Evolutionary conservation across 2,113 vertebrate species (phyloP).

Genomic region (Centropus bengalensis): DNA sequence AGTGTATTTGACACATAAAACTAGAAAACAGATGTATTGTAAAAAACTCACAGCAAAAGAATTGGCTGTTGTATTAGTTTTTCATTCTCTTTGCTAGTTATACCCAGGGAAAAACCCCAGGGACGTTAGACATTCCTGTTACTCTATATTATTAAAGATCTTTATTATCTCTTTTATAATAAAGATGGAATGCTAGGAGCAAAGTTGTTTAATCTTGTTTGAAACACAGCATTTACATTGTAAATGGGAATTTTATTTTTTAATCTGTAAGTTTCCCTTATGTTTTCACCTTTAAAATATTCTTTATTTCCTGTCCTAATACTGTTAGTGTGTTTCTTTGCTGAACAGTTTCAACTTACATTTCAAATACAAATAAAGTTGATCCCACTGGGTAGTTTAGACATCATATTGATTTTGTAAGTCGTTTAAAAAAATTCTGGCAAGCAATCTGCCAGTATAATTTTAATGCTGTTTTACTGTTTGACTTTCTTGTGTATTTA

Average conservation of each 20-base stretch:
- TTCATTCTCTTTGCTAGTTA: background rate
- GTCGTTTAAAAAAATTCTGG: background rate
- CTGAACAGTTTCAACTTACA: background rate
- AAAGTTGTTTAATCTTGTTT: background rate
- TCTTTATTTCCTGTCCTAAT: background rate
- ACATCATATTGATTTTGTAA: conserved; percentile 10
- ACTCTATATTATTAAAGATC: background rate
- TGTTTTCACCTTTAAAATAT: background rate
- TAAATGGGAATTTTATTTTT: background rate
- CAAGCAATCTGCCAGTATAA: conserved; percentile 11
- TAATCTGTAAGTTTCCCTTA: background rate
- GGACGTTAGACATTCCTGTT: background rate
- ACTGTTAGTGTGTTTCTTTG: background rate
- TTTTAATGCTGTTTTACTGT: conserved; percentile 13
- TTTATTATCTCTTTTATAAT: background rate
- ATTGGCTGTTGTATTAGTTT: background rate
- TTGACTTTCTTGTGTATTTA: background rate
- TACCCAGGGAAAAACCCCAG: background rate
- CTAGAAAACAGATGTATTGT: background rate
- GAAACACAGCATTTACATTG: background rate
- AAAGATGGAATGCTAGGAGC: background rate
- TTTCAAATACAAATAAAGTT: background rate
- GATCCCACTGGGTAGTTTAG: conserved; percentile 9
- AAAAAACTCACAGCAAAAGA: background rate
- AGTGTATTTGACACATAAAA: background rate